Base-by-base conservation (phyloP, 2,113 vertebrate species). In the Puntigrus tetrazona region DNA sequence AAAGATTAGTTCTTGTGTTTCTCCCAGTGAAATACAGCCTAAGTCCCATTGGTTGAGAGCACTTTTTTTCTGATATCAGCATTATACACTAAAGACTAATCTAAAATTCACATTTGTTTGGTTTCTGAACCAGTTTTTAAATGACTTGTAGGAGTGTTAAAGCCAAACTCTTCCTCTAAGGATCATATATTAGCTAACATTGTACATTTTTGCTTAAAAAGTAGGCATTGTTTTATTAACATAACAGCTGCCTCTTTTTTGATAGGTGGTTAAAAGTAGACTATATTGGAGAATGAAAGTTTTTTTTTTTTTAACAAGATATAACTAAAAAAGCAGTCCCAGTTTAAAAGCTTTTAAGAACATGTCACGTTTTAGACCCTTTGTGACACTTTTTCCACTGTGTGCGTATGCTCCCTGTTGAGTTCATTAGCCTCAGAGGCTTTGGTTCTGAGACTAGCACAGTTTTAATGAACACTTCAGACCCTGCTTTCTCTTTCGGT, bases 401-500 rank as follows among this genome's bases (percentile, higher is more conserved):
- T 59, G 69, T 55, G 57, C 55, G n/a, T 18, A 65, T 0, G 29
- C 70, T 85, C 43, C 79, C 75, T 76, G 59, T 59, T 78, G 87
- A 57, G 41, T 85, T 87, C 74, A 88, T 85, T 76, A 83, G 67
- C 57, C 47, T 77, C 27, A 3, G 69, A 77, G 77, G 74, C 67
- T 81, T 77, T 69, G 36, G 76, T 38, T 57, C 5, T 81, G 22
- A 63, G n/a, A 29, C 57, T 22, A 74, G 67, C 59, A 72, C 3
- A 31, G 31, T 29, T 67, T 79, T 84, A 87, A 65, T 76, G 72
- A 72, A 59, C 45, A 34, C 76, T 80, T 75, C 81, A 65, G 43
- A 27, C 86, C 70, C 25, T 47, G 81, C 83, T 82, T 78, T 79
- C 59, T 8, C 52, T 59, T 34, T 67, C 25, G 31, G 50, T 36